phyloP scores from a whole-genome alignment of 2,888 invertebrate genomes.

The Mimachlamys varia region DNA sequence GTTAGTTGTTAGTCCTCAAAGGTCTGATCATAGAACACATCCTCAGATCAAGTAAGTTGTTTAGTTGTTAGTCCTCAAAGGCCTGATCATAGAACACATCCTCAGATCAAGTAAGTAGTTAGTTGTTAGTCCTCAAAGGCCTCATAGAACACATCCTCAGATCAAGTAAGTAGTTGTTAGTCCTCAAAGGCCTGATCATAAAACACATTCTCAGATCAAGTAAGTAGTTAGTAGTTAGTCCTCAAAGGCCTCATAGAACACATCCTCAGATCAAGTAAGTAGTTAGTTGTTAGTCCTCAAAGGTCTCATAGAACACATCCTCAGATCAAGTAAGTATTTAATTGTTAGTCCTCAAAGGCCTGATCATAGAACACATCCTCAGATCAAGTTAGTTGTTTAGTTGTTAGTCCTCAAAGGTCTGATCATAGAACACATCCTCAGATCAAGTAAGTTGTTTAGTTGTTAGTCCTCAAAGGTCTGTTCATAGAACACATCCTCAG shows the following conservation, averaged over 20 bases:
- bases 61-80: conserved; percentile 82
- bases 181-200: conserved; percentile 87
- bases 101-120: conserved; percentile 86
- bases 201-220: conserved; percentile 91
- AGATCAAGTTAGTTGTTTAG: conserved; percentile 85
- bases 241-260: conserved; percentile 90
- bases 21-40: conserved; percentile 93
- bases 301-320: conserved; percentile 91
- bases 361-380: conserved; percentile 92
- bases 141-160: conserved; percentile 92
- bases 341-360: conserved; percentile 83
- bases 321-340: conserved; percentile 86
- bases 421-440: conserved; percentile 92
- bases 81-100: conserved; percentile 92
- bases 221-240: conserved; percentile 81
- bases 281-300: conserved; percentile 80
- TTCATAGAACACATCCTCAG: conserved; percentile 92
- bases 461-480: conserved; percentile 85
- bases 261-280: conserved; percentile 89
- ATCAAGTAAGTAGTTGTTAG: conserved; percentile 84
- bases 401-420: conserved; percentile 85
- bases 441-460: conserved; percentile 84
- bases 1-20: conserved; percentile 80
- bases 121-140: conserved; percentile 83
- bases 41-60: conserved; percentile 86